These are phyloP conservation scores for Pherbina coryleti DNA, from an alignment of 2,888 invertebrate genomes.

Conservation along the genomic window DNA sequence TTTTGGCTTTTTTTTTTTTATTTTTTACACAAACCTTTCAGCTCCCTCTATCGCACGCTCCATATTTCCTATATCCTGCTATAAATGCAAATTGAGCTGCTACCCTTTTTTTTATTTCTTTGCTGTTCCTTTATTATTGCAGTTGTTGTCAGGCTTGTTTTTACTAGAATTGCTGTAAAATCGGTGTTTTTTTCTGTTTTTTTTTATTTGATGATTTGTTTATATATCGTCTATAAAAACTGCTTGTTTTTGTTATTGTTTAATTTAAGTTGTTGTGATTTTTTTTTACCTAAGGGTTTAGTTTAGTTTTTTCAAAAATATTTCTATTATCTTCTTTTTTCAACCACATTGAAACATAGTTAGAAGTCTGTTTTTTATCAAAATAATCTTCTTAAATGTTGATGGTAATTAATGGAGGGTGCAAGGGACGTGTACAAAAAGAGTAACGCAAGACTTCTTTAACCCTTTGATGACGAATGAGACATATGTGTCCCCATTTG, in stretches of 20 bases:
- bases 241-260: not conserved
- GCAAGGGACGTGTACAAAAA: too few species aligned
- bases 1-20: not conserved
- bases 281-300: not conserved
- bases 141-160: conserved; percentile 8
- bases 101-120: not conserved
- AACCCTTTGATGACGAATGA: too few species aligned
- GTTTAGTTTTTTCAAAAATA: too few species aligned
- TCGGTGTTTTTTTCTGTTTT: not conserved
- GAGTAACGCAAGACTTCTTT: too few species aligned
- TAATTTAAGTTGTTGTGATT: not conserved
- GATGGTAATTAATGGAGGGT: too few species aligned
- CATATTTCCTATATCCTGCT: not conserved
- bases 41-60: not conserved
- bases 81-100: conserved; percentile 2
- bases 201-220: not conserved
- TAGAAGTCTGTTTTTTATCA: too few species aligned
- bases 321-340: too few species aligned
- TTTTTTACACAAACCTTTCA: not conserved
- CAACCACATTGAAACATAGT: too few species aligned
- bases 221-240: not conserved
- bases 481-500: too few species aligned
- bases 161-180: not conserved
- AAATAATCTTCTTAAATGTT: too few species aligned
- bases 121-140: not conserved